Evolutionary conservation across 2,888 invertebrate genomes (phyloP).

Genomic region (Nomada ruficornis): DNA sequence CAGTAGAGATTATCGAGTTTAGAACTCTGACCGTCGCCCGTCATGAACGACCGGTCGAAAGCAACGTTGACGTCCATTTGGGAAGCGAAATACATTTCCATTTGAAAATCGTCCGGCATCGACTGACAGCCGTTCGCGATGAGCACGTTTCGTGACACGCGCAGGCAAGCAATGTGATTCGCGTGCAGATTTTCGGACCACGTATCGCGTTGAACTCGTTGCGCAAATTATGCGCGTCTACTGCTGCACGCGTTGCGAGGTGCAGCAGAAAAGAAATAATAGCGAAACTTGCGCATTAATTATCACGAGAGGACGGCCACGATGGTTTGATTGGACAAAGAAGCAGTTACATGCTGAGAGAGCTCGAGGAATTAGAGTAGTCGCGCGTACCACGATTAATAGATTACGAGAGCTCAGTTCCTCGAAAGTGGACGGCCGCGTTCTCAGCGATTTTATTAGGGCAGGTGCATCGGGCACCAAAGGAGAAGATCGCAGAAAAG

Average conservation of each 20-base stretch:
- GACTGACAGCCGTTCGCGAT: constrained; percentile 58
- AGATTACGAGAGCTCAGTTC: too few species aligned
- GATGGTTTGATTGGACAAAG: too few species aligned
- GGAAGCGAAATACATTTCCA: constrained; percentile 65
- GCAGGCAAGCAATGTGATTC: constrained; percentile 55
- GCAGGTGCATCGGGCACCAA: neutral
- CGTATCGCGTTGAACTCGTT: constrained; percentile 33
- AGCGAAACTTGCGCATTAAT: too few species aligned
- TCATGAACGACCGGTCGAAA: constrained; percentile 52
- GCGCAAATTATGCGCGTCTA: constrained; percentile 48
- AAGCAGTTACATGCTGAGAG: too few species aligned
- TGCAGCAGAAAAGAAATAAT: constrained; percentile 21
- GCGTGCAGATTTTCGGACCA: constrained; percentile 60
- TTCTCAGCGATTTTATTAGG: too few species aligned
- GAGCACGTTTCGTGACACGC: constrained; percentile 58
- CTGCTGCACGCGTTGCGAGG: neutral
- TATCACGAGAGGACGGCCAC: too few species aligned
- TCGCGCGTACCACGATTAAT: too few species aligned
- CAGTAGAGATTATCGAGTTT: constrained; percentile 42
- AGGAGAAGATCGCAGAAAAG: neutral
- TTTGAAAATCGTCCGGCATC: constrained; percentile 60
- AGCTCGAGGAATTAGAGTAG: too few species aligned
- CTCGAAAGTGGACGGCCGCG: too few species aligned
- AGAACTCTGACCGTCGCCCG: constrained; percentile 28
- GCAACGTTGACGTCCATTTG: constrained; percentile 57